phyloP scores from a whole-genome alignment of 2,113 vertebrate genomes.

The Dascyllus trimaculatus region DNA sequence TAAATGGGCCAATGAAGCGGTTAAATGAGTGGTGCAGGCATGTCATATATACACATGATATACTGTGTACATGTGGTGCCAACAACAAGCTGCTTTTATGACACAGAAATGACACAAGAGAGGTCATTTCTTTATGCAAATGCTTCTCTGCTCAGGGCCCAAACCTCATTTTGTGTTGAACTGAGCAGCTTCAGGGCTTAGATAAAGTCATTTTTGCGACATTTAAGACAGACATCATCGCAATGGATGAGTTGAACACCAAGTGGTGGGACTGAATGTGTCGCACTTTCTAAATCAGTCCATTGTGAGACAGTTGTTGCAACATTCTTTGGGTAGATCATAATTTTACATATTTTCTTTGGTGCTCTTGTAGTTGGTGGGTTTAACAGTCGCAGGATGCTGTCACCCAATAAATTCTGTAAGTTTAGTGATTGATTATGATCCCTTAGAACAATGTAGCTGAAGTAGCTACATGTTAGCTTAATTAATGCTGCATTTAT shows the following conservation, averaged over 20 bases:
- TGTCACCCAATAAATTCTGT: no score
- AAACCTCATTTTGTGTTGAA: slow-evolving; percentile 1
- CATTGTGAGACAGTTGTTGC: not conserved
- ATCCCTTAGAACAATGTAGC: no score
- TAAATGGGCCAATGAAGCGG: slow-evolving; percentile 71
- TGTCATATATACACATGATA: slow-evolving; percentile 42
- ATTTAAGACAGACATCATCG: not conserved
- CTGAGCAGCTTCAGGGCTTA: not conserved
- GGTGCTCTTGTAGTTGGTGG: no score
- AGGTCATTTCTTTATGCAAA: slow-evolving; percentile 32
- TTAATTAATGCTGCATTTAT: no score
- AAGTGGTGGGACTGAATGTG: not conserved
- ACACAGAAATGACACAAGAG: slow-evolving; percentile 20
- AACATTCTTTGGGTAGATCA: no score
- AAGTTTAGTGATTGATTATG: no score
- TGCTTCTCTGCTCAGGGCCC: not conserved
- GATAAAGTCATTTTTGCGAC: slow-evolving; percentile 23
- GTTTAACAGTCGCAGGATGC: no score
- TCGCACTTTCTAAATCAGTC: slow-evolving; percentile 9
- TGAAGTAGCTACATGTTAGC: no score
- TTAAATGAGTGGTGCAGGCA: slow-evolving; percentile 61
- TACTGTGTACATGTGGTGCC: slow-evolving; percentile 30
- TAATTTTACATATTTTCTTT: no score
- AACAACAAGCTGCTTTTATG: slow-evolving; percentile 45
- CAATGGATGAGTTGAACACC: slow-evolving; percentile 5